phyloP scores from a whole-genome alignment of 2,113 vertebrate genomes.

The Oreochromis niloticus region DNA sequence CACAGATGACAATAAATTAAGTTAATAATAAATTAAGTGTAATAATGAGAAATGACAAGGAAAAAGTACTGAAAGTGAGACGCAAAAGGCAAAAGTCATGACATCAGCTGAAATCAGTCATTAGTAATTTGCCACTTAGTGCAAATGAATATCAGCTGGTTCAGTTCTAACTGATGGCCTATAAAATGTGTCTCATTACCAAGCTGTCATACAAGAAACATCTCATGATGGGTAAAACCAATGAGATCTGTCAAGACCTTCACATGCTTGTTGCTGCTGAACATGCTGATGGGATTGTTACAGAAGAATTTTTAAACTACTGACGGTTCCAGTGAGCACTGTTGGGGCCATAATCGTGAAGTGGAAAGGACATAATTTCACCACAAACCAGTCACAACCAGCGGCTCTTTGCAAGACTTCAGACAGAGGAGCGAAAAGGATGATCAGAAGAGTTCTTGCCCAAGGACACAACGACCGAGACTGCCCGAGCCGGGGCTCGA shows the following conservation, averaged over 20 bases:
- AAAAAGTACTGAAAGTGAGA: neutral
- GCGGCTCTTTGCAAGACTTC: neutral
- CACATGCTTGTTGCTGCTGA: neutral
- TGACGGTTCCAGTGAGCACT: accelerated
- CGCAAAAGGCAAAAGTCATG: neutral
- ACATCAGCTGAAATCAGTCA: neutral
- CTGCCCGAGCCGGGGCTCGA: too few relatives aligned
- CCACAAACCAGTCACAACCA: neutral
- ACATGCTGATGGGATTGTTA: neutral
- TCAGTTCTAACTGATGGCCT: neutral
- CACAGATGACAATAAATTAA: neutral
- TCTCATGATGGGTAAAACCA: accelerated
- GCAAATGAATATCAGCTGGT: neutral
- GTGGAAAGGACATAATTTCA: neutral
- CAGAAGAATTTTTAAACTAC: neutral
- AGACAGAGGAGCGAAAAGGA: neutral
- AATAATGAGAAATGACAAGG: neutral
- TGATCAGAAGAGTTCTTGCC: neutral
- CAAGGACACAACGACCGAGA: too few relatives aligned
- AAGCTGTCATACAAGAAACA: neutral
- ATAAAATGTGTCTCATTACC: neutral
- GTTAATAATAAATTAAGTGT: neutral
- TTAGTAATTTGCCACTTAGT: neutral
- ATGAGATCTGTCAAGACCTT: accelerated
- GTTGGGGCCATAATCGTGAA: neutral